phyloP scores from a whole-genome alignment of 2,888 invertebrate genomes.

The Belgica antarctica region DNA sequence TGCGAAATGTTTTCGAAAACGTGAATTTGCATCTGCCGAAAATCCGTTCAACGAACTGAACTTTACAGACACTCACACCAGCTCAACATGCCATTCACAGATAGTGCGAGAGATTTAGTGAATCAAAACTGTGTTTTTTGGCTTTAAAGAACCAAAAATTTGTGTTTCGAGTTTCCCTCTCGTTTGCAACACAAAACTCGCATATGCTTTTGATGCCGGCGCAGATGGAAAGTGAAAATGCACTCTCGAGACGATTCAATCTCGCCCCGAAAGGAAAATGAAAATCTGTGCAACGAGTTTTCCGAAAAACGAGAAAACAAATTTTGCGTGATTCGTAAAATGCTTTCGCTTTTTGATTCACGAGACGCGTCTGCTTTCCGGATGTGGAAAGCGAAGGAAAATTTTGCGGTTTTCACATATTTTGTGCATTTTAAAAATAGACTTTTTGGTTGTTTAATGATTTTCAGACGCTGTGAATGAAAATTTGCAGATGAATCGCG shows the following conservation, averaged over 20 bases:
- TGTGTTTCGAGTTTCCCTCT: background rate
- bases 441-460: too few species aligned
- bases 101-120: constrained; percentile 7
- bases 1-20: background rate
- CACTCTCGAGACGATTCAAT: too few species aligned
- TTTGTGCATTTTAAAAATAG: constrained; percentile 4
- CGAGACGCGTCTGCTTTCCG: too few species aligned
- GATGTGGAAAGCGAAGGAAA: background rate
- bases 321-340: background rate
- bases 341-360: too few species aligned
- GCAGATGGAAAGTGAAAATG: constrained; percentile 36
- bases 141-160: background rate
- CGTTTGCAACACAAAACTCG: too few species aligned
- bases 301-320: background rate
- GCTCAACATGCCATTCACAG: background rate
- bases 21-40: background rate
- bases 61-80: background rate
- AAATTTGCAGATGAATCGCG: too few species aligned
- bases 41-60: background rate
- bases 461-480: too few species aligned
- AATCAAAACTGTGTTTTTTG: background rate
- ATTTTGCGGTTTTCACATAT: background rate
- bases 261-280: constrained; percentile 39
- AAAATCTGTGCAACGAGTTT: constrained; percentile 11
- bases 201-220: constrained; percentile 20